Conservation (phyloP, 2,888 invertebrate species). For the Micropterix aruncella region DNA sequence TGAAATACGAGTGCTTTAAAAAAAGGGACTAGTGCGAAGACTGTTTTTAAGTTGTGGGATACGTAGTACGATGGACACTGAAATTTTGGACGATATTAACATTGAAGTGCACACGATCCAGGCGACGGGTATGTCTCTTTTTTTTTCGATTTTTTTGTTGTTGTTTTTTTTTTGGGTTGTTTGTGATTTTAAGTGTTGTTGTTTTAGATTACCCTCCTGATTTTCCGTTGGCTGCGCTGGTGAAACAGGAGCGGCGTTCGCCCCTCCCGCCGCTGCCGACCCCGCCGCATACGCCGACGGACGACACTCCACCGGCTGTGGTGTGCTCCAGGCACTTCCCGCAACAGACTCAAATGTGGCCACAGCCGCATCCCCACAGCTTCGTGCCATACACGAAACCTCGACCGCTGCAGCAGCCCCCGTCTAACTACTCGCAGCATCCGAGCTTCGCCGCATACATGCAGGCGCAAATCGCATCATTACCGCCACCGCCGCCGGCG, state of each 20-base stretch:
- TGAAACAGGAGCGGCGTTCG: constrained; percentile 45
- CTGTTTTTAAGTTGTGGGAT: too few species aligned
- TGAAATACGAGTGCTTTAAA: too few species aligned
- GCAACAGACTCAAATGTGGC: constrained; percentile 20
- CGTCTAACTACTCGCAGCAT: constrained; percentile 19
- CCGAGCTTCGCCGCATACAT: constrained; percentile 31
- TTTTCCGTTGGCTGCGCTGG: constrained; percentile 40
- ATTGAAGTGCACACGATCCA: constrained; percentile 27
- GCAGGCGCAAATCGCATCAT: constrained; percentile 32
- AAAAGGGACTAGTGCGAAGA: too few species aligned
- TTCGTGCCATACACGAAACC: constrained; percentile 24
- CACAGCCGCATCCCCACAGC: constrained; percentile 18
- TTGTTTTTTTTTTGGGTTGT: constrained; percentile 1
- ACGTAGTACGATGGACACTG: background rate
- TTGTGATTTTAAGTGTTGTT: background rate
- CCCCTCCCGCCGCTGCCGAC: constrained; percentile 47
- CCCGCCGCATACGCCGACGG: constrained; percentile 62
- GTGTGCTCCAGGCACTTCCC: constrained; percentile 26
- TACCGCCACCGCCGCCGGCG: constrained; percentile 31
- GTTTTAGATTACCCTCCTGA: constrained; percentile 41
- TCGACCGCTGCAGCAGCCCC: constrained; percentile 27
- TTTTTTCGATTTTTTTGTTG: constrained; percentile 4
- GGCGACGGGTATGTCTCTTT: constrained; percentile 23
- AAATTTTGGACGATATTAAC: constrained; percentile 30
- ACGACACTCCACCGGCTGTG: constrained; percentile 36